Percentiles rank a stretch among this genome's conserved stretches.
Conservation (phyloP, 2,888 invertebrate species). For the Andrena camellia region DNA sequence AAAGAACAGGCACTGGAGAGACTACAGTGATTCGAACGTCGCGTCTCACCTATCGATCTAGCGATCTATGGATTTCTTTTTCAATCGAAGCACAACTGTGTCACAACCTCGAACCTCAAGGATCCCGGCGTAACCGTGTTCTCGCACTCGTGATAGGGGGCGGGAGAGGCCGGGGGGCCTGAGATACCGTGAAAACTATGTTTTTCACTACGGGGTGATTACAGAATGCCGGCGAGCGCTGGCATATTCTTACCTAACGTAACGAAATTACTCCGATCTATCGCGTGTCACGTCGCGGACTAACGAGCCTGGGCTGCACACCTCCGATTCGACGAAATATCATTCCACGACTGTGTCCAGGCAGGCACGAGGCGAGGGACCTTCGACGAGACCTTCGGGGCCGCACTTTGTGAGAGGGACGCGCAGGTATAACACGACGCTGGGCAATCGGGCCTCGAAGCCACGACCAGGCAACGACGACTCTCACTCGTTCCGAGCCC, state of each 20-base stretch:
- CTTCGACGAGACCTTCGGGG: conserved; percentile 52
- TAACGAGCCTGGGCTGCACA: conserved; percentile 44
- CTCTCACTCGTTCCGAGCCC: conserved; percentile 41
- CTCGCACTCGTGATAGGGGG: conserved; percentile 2
- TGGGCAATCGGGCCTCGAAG: conserved; percentile 34
- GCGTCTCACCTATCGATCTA: conserved; percentile 45
- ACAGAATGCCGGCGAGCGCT: not conserved
- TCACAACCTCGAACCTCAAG: conserved; percentile 52
- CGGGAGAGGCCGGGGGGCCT: not conserved
- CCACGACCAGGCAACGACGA: conserved; percentile 21
- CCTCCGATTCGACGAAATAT: conserved; percentile 50
- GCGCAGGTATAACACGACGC: conserved; percentile 60
- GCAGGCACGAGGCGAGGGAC: conserved; percentile 23
- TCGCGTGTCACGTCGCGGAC: conserved; percentile 55
- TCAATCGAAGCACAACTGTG: conserved; percentile 56
- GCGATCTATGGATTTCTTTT: conserved; percentile 53
- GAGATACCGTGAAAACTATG: conserved; percentile 18
- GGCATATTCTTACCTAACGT: conserved; percentile 50
- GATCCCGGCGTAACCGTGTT: conserved; percentile 27
- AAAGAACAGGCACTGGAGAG: conserved; percentile 14
- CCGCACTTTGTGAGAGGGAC: conserved; percentile 55
- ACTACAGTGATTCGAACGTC: conserved; percentile 2
- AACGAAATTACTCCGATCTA: conserved; percentile 19
- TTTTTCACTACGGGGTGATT: not conserved
- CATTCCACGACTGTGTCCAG: conserved; percentile 46